Base-by-base conservation (phyloP, 2,888 invertebrate genomes). In the Panopea generosa region DNA sequence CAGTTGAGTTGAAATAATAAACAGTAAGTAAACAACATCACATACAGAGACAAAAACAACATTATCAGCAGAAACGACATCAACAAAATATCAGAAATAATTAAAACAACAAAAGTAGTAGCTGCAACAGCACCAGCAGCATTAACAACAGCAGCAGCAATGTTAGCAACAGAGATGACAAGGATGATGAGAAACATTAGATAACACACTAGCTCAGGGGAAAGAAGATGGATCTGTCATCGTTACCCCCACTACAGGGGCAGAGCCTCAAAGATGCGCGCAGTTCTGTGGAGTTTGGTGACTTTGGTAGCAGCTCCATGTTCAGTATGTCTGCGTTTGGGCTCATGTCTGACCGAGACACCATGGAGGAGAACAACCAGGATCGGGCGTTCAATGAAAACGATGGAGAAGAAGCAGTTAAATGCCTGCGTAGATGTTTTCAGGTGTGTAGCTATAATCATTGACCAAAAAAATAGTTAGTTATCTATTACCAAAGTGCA, bases 351-450 rank as follows among this genome's bases (percentile, higher is more conserved):
- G 75, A 70, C n/a, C 38, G 71, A 14, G 81, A 75, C 18, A 27
- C 33, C 14, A 18, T 60, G 16, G 38, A 29, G 20, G 63, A 71
- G n/a, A 33, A 11, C 11, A 33, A 33, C 33, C 67, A 77, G 26
- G 67, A 65, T 9, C 50, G 45, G 26, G 49, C 33, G 3, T 91
- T 87, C 69, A 84, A 85, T 29, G 75, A 78, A 18, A 83, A 82
- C 45, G 89, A 90, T 76, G 87, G 87, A 0, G 87, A 87, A 63
- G 86, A 86, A 43, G 84, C 87, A 3, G 84, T 86, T 1, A 82
- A 84, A 57, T 81, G 85, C 43, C 82, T 91, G 18, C 79, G 85
- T 3, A 80, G 84, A 50, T 72, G 79, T 18, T 91, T 91, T 76
- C 86, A 86, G 68, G 85, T 91, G 33, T 14, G 16, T 40, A 7